Conservation (phyloP, 2,113 vertebrate genomes). For the Motacilla tschutschensis region DNA sequence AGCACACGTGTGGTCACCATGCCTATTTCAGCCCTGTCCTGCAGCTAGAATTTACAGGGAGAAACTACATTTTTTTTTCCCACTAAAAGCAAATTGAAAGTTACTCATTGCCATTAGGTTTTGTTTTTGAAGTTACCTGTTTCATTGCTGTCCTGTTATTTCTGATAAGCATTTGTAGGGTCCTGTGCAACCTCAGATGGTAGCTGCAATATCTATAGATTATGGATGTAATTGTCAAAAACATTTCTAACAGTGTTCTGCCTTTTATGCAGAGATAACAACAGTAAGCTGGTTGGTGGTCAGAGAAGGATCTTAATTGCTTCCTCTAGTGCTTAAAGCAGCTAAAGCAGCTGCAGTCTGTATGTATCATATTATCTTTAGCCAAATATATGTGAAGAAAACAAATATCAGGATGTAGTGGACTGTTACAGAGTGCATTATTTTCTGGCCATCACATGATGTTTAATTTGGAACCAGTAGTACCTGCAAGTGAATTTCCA, state of each 20-base stretch:
- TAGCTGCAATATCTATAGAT: not conserved
- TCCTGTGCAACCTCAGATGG: not conserved
- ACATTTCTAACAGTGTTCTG: not conserved
- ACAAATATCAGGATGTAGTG: not conserved
- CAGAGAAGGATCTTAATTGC: constrained; percentile 9
- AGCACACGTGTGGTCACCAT: not conserved
- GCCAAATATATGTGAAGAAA: not conserved
- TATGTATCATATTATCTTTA: not conserved
- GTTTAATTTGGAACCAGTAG: not conserved
- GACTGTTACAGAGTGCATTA: not conserved
- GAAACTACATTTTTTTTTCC: not conserved
- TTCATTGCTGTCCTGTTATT: not conserved
- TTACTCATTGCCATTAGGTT: not conserved
- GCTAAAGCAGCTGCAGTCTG: not conserved
- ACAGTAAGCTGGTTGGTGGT: not conserved
- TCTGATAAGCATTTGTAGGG: not conserved
- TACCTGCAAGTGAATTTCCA: not conserved
- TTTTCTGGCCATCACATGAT: not conserved
- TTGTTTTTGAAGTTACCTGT: not conserved
- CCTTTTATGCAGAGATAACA: not conserved
- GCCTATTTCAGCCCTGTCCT: not conserved
- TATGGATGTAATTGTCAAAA: not conserved
- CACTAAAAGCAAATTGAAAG: not conserved
- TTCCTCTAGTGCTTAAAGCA: constrained; percentile 2
- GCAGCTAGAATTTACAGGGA: not conserved